Evolutionary conservation across 2,113 vertebrate genomes (phyloP).

Genomic region (Colinus virginianus): DNA sequence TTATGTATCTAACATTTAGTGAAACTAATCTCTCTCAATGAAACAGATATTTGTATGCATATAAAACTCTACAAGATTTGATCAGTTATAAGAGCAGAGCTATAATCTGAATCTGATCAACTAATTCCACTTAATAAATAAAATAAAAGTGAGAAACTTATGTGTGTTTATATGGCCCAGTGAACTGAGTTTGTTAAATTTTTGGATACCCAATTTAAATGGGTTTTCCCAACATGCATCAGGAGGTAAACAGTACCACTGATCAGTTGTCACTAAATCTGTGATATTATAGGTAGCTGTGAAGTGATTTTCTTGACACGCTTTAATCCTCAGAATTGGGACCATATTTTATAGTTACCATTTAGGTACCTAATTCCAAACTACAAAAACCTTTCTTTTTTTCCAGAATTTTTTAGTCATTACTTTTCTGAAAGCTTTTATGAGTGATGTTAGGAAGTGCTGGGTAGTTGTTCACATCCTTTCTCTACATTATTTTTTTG

Average conservation of each 20-base stretch:
- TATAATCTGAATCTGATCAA: slow-evolving; percentile 38
- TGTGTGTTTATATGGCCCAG: not conserved
- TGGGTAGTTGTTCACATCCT: not conserved
- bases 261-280: not conserved
- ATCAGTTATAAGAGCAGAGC: slow-evolving; percentile 20
- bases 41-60: slow-evolving; percentile 6
- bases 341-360: not conserved
- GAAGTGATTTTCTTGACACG: not conserved
- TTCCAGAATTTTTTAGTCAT: slow-evolving; percentile 40
- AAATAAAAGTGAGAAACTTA: slow-evolving; percentile 42
- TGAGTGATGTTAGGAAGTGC: not conserved
- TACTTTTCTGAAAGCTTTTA: slow-evolving; percentile 19
- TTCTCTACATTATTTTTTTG: not conserved
- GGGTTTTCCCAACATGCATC: not conserved
- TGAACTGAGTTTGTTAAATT: not conserved
- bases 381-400: not conserved
- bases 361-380: not conserved
- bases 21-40: slow-evolving; percentile 45
- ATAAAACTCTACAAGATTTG: slow-evolving; percentile 1
- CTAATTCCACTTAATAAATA: not conserved
- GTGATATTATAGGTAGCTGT: not conserved
- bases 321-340: slow-evolving; percentile 21
- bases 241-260: not conserved
- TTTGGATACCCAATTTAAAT: not conserved
- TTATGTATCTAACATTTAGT: slow-evolving; percentile 44